Evolutionary conservation across 1,140 invertebrate genomes (phyloP).

Genomic region (Gerris buenoi): DNA sequence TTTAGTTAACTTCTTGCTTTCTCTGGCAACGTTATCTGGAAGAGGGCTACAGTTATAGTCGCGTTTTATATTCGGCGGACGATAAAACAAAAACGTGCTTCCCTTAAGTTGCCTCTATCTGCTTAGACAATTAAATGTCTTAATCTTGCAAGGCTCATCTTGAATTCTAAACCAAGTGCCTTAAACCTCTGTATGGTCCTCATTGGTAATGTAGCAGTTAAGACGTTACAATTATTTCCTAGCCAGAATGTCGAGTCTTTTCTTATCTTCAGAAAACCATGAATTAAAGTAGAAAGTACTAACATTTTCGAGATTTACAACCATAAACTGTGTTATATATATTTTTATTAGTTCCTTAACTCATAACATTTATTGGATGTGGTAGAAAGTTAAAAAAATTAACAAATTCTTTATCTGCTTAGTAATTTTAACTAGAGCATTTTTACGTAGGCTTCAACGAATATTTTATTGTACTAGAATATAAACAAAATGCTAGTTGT

Average conservation of each 20-base stretch:
- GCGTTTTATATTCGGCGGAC: background rate
- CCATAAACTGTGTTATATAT: too few relatives aligned
- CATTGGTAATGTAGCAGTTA: background rate
- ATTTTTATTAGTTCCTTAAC: too few relatives aligned
- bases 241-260: background rate
- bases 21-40: background rate
- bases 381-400: too few relatives aligned
- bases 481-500: too few relatives aligned
- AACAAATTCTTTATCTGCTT: too few relatives aligned
- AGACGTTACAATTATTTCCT: background rate
- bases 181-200: background rate
- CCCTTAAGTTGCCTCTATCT: background rate
- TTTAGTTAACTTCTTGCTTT: background rate
- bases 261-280: background rate
- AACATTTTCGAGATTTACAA: too few relatives aligned
- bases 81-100: conserved; percentile 4
- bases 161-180: background rate
- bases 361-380: too few relatives aligned
- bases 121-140: background rate
- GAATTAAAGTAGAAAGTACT: too few relatives aligned
- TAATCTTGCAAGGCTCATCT: background rate
- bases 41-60: background rate
- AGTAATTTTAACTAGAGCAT: too few relatives aligned
- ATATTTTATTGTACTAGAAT: too few relatives aligned
- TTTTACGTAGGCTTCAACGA: too few relatives aligned